Base-by-base conservation (phyloP, 2,113 vertebrate species). In the Lampris incognitus region DNA sequence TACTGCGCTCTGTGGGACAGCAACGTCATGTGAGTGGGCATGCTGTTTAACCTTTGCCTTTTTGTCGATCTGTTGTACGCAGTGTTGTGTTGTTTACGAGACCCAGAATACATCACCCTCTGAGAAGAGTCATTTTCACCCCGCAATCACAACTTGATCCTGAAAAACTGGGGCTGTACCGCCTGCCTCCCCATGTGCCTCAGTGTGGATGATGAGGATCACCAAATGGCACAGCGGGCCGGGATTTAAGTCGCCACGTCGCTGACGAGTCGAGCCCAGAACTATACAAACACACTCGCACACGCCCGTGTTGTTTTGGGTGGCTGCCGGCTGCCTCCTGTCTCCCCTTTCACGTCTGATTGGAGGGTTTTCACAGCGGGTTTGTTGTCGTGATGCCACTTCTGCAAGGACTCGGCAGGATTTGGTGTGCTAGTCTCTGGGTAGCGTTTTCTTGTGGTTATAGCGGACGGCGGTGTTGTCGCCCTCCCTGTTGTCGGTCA, bases 1-100 rank as follows among this genome's bases (percentile, higher is more conserved):
- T 98, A 97, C 92, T 99, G 98, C 88, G 97, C 97, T 62, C 93
- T 98, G 69, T 99, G 98, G 98, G 97, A 99, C 93, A 96, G 94
- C 89, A 95, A 90, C 85, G 94, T 94, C 92, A 96, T 93, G 98
- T 99, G 97, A 99, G 98, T 98, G 78, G 79, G 73, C 85, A 69
- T 76, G 42, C 11, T 11, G 6, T 69, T 69, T 79, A 24, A 41
- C 71, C 90, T 93, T 69, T 82, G 37, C 9, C 9, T 72, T 74
- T 74, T 40, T 56, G 10, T n/a, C 37, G 41, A 56, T 72, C 3
- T 69, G 36, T 69, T 69, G 39, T 4, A 4, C 7, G 37, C 40
- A 49, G 52, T n/a, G 51, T 54, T 54, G 51, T 3, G n/a, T 72
- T 41, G 37, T 74, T 38, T 40, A 3, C 39, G 24, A 24, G 24